phyloP scores from a whole-genome alignment of 1,140 invertebrate genomes.

The Tetramorium parvispinum region DNA sequence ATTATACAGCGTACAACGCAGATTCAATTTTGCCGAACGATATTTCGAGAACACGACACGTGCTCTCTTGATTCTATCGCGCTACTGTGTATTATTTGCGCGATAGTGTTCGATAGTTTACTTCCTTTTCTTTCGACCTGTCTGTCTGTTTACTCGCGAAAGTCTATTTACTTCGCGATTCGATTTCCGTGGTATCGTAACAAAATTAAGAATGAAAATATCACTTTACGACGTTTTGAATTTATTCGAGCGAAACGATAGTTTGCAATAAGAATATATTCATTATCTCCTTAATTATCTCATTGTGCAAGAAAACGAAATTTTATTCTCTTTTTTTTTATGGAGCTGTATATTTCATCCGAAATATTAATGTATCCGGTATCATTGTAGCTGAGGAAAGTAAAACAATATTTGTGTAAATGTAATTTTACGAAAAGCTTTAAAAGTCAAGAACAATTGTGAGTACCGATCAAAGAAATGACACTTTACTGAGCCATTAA shows the following conservation, averaged over 20 bases:
- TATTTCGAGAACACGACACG: constrained; percentile 59
- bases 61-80: constrained; percentile 33
- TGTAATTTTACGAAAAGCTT: background rate
- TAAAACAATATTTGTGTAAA: background rate
- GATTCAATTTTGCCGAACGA: constrained; percentile 68
- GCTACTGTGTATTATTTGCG: background rate
- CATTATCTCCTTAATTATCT: background rate
- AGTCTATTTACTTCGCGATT: background rate
- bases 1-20: constrained; percentile 3
- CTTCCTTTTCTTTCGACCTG: background rate
- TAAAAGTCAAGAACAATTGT: background rate
- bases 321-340: background rate
- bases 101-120: constrained; percentile 26
- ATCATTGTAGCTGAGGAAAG: background rate
- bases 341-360: background rate
- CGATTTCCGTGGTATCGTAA: background rate
- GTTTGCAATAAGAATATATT: background rate
- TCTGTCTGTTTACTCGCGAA: constrained; percentile 13
- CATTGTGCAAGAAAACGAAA: background rate
- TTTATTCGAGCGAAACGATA: constrained; percentile 22
- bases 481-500: constrained; percentile 25
- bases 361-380: background rate
- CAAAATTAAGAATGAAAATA: background rate
- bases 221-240: background rate
- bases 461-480: background rate